phyloP scores from a whole-genome alignment of 2,888 invertebrate genomes.

The Amorpha juglandis region DNA sequence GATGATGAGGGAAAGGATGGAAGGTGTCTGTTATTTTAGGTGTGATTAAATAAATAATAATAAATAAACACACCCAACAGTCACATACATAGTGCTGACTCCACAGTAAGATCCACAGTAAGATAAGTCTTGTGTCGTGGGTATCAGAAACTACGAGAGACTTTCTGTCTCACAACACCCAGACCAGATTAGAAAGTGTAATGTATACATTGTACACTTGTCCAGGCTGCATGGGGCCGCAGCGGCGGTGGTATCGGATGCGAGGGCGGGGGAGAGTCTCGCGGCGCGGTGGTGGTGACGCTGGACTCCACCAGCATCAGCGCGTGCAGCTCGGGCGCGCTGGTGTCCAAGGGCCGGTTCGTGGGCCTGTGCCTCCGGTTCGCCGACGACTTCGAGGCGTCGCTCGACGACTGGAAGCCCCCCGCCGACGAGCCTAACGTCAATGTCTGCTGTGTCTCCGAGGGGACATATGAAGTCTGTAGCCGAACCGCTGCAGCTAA shows the following conservation, averaged over 20 bases:
- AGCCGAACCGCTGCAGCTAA: slow-evolving; percentile 95
- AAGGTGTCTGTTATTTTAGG: too few relatives aligned
- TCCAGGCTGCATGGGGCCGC: slow-evolving; percentile 46
- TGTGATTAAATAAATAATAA: too few relatives aligned
- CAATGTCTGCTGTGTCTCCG: slow-evolving; percentile 98
- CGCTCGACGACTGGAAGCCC: slow-evolving; percentile 98
- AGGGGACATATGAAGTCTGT: slow-evolving; percentile 99
- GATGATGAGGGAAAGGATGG: too few relatives aligned
- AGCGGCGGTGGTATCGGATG: slow-evolving; percentile 86
- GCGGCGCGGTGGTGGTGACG: slow-evolving; percentile 97
- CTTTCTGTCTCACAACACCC: too few relatives aligned
- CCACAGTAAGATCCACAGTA: too few relatives aligned
- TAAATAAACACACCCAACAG: too few relatives aligned
- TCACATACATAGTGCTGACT: too few relatives aligned
- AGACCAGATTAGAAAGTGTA: too few relatives aligned
- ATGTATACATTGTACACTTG: too few relatives aligned
- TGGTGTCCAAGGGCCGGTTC: slow-evolving; percentile 92
- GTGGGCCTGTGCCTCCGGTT: slow-evolving; percentile 96
- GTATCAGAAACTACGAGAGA: too few relatives aligned
- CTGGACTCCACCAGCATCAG: slow-evolving; percentile 97
- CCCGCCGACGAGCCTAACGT: slow-evolving; percentile 91
- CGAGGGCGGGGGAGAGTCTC: slow-evolving; percentile 90
- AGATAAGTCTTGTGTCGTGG: too few relatives aligned
- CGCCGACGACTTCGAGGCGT: slow-evolving; percentile 98
- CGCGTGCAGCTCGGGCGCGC: slow-evolving; percentile 97